phyloP scores from a whole-genome alignment of 2,888 invertebrate species.

The Allophyes oxyacanthae region DNA sequence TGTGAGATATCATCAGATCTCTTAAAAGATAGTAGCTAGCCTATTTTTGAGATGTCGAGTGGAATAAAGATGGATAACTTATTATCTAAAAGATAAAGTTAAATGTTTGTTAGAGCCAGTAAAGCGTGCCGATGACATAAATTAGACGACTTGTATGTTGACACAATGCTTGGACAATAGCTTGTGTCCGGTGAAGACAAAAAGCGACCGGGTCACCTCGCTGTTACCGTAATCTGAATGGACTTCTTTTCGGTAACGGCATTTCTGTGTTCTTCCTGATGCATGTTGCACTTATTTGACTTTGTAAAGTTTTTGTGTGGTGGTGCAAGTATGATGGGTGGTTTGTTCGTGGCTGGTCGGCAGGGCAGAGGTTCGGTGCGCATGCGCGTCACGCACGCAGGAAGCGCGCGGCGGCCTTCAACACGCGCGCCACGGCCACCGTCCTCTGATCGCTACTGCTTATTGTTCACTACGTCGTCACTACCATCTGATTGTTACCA shows the following conservation, averaged over 20 bases:
- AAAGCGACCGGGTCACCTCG: constrained; percentile 75
- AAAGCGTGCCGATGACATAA: constrained; percentile 51
- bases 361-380: constrained; percentile 51
- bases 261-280: constrained; percentile 36
- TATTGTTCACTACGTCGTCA: constrained; percentile 72
- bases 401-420: constrained; percentile 84
- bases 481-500: constrained; percentile 55
- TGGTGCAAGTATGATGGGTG: constrained; percentile 10
- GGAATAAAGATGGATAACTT: constrained; percentile 34
- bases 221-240: constrained; percentile 66
- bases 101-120: constrained; percentile 26
- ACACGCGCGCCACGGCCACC: constrained; percentile 81
- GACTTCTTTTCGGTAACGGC: constrained; percentile 66
- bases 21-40: constrained; percentile 34
- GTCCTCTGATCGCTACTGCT: constrained; percentile 68
- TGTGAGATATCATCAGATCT: constrained; percentile 54
- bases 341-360: constrained; percentile 30
- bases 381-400: constrained; percentile 87
- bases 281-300: constrained; percentile 36
- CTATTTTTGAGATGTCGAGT: constrained; percentile 36
- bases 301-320: constrained; percentile 6
- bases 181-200: constrained; percentile 65
- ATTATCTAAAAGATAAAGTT: constrained; percentile 33
- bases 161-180: constrained; percentile 59
- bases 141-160: constrained; percentile 39